A percentile compares a stretch with the other conserved stretches of the same genome.
Conservation (phyloP, 2,888 invertebrate species). For the Leptinotarsa juncta region DNA sequence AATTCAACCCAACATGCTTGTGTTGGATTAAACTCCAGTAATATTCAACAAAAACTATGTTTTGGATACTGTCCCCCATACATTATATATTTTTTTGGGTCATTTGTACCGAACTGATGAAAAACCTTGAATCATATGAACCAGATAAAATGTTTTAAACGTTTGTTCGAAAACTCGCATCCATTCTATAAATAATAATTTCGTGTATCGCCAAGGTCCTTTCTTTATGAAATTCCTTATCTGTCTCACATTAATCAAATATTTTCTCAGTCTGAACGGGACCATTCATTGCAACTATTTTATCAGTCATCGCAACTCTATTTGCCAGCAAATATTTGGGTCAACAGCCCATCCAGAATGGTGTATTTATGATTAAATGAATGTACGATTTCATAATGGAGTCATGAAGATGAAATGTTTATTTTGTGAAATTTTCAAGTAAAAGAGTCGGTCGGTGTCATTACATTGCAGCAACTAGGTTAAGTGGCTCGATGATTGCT, state of each 20-base stretch:
- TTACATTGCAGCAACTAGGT: constrained; percentile 10
- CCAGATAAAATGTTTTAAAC: not conserved
- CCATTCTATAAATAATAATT: constrained; percentile 3
- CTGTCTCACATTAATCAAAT: constrained; percentile 26
- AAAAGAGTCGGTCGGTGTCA: not conserved
- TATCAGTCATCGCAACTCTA: constrained; percentile 28
- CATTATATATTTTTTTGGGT: no score
- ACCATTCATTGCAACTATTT: constrained; percentile 26
- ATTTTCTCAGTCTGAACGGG: constrained; percentile 22
- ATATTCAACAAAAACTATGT: no score
- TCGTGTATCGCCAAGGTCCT: constrained; percentile 3
- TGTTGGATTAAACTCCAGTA: no score
- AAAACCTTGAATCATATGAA: not conserved
- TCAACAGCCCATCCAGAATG: constrained; percentile 27
- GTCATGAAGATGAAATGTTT: constrained; percentile 13
- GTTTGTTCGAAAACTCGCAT: not conserved
- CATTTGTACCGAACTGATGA: not conserved
- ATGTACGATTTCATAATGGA: constrained; percentile 14
- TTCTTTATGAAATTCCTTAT: constrained; percentile 7
- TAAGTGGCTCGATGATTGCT: constrained; percentile 4
- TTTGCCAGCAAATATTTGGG: constrained; percentile 36
- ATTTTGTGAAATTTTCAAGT: constrained; percentile 11
- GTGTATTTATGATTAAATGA: constrained; percentile 20
- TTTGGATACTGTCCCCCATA: no score
- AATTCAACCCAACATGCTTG: no score